Evolutionary conservation across 2,888 invertebrate species (phyloP), one percentile per base, ranked within the genome.

Genomic region (Clunio marinus): DNA sequence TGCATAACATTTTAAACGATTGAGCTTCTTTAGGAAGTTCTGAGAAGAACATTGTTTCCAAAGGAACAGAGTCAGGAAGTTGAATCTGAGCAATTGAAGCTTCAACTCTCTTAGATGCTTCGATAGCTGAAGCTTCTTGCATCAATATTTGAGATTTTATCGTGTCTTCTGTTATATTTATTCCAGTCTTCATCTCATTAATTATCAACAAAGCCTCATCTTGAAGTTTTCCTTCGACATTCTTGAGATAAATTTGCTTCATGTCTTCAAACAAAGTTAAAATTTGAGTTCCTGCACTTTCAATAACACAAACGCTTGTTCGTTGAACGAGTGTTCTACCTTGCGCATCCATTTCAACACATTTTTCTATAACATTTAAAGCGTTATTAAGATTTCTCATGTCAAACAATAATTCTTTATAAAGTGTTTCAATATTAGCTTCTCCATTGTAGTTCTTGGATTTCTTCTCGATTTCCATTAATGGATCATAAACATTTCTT

Each of bases 311-410:
- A 13, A 84, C 82, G 74, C 88, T 87, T 0, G 88, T 87, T 73
- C 84, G 82, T 74, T 87, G 86, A 1, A 88, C 86, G 7, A 88
- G 77, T 0, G 88, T 87, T 68, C 83, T 84, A 10, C 83, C 86
- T 37, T 83, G 84, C 71, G 84, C 85, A 75, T 86, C 86, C 71
- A 86, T 82, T 72, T 85, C 86, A 37, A 86, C 82, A 73, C 88
- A 87, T 74, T 86, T 86, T 75, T 88, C 85, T 37, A 88, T 83
- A 1, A 86, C 83, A 17, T 84, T 83, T 3, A 89, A 75, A 24
- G 85, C 84, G 72, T 85, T 83, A 73, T 87, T 86, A 22, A 90
- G 76, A 28, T 81, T 80, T 72, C 84, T 84, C 37, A 90, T 78
- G 1, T 87, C 83, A 24, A 81, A 77, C 13, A 82, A 80, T 25